Percentiles rank a stretch among this genome's conserved stretches.
These are phyloP conservation scores for Beroe forskalii DNA, from an alignment of 37 sponge, comb jelly and placozoan species.

Conservation along the genomic window DNA sequence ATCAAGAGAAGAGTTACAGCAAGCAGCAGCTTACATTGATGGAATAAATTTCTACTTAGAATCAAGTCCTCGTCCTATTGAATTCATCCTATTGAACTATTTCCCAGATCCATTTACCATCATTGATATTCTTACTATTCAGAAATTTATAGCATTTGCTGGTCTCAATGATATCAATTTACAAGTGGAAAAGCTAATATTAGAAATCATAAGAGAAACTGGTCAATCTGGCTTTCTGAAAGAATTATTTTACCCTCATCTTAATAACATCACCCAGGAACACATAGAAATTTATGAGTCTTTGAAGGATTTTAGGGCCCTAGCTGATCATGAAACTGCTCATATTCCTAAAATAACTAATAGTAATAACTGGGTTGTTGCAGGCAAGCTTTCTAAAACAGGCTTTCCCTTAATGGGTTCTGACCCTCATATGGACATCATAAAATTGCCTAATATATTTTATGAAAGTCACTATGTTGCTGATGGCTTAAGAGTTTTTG, in stretches of 20 bases:
- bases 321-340: neutral
- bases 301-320: neutral
- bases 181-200: neutral
- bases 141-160: constrained; percentile 15
- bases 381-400: neutral
- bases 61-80: neutral
- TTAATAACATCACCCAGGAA: neutral
- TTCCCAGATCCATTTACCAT: neutral
- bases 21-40: neutral
- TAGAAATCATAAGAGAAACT: neutral
- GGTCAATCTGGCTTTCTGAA: neutral
- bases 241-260: neutral
- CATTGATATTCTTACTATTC: constrained; percentile 5
- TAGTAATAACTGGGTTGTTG: constrained; percentile 29
- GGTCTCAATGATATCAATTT: constrained; percentile 10
- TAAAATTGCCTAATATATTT: neutral
- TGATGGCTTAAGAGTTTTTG: neutral
- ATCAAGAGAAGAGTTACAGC: neutral
- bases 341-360: constrained; percentile 4
- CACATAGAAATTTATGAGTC: constrained; percentile 8
- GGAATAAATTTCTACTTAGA: neutral
- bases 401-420: neutral
- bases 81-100: constrained; percentile 30
- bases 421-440: constrained; percentile 25
- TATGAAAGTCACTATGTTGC: constrained; percentile 9